phyloP scores from a whole-genome alignment of 2,888 invertebrate genomes.

The Sceliomorpha sp. region DNA sequence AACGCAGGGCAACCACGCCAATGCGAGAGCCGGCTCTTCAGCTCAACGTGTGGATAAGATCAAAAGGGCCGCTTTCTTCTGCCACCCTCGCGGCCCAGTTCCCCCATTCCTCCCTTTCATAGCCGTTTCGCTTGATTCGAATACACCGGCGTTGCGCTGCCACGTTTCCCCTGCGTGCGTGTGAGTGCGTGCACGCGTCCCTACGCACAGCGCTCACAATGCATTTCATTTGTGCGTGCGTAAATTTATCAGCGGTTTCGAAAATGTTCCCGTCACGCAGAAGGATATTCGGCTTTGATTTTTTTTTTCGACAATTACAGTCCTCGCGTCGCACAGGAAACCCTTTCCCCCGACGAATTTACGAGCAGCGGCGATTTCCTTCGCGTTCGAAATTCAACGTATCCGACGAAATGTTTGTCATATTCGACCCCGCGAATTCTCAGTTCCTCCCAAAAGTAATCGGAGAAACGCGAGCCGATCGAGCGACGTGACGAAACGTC shows the following conservation, averaged over 20 bases:
- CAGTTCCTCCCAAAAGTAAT: too few relatives aligned
- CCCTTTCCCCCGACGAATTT: too few relatives aligned
- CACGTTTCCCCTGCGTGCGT: constrained; percentile 47
- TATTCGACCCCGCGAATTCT: too few relatives aligned
- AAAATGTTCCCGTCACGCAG: constrained; percentile 45
- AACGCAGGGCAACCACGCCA: constrained; percentile 31
- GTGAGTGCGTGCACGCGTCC: constrained; percentile 51
- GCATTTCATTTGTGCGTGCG: constrained; percentile 47
- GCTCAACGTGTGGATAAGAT: constrained; percentile 53
- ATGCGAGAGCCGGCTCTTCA: constrained; percentile 51
- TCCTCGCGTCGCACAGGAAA: too few relatives aligned
- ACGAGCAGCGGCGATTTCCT: too few relatives aligned
- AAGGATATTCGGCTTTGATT: too few relatives aligned
- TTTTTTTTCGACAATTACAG: too few relatives aligned
- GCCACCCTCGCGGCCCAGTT: constrained; percentile 54
- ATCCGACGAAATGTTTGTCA: too few relatives aligned
- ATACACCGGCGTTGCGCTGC: constrained; percentile 43
- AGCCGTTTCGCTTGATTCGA: constrained; percentile 36
- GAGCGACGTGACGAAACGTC: too few relatives aligned
- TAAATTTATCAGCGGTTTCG: constrained; percentile 52
- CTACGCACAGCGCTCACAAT: constrained; percentile 16
- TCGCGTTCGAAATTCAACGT: too few relatives aligned
- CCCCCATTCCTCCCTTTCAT: constrained; percentile 32
- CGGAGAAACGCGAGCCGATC: too few relatives aligned
- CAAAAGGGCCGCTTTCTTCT: constrained; percentile 56